Percentiles rank a stretch among this genome's conserved stretches.
phyloP scores from a whole-genome alignment of 2,888 invertebrate genomes.

The Ecliptopera silaceata region DNA sequence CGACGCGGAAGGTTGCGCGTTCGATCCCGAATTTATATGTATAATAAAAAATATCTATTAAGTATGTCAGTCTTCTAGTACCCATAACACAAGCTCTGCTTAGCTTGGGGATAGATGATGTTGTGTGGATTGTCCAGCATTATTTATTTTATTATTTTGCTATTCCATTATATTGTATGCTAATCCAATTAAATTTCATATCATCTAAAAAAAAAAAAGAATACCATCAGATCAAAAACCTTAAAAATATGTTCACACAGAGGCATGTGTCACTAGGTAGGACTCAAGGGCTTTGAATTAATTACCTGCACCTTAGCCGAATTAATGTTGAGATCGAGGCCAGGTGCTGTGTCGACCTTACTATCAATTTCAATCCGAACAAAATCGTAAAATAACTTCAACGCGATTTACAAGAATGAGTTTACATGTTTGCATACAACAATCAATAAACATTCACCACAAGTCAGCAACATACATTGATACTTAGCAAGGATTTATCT shows the following conservation, averaged over 20 bases:
- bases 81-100: too few species aligned
- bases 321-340: slow-evolving; percentile 9
- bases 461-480: neutral
- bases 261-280: neutral
- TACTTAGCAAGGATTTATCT: neutral
- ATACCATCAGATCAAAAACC: neutral
- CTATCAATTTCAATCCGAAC: slow-evolving; percentile 2
- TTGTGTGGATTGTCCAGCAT: too few species aligned
- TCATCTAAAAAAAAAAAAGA: too few species aligned
- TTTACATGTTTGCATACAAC: neutral
- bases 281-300: slow-evolving; percentile 11
- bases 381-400: neutral
- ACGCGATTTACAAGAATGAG: neutral
- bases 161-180: too few species aligned
- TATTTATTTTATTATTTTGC: too few species aligned
- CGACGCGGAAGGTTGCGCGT: too few species aligned
- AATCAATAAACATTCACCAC: neutral
- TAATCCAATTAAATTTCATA: too few species aligned
- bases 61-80: too few species aligned
- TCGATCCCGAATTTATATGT: too few species aligned
- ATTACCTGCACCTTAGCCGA: slow-evolving; percentile 7
- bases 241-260: neutral
- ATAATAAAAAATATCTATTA: too few species aligned
- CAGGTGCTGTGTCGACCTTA: slow-evolving; percentile 6
- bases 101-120: too few species aligned